These are phyloP conservation scores for Drosophila suboccidentalis DNA, from an alignment of 2,888 invertebrate species.

Conservation along the genomic window DNA sequence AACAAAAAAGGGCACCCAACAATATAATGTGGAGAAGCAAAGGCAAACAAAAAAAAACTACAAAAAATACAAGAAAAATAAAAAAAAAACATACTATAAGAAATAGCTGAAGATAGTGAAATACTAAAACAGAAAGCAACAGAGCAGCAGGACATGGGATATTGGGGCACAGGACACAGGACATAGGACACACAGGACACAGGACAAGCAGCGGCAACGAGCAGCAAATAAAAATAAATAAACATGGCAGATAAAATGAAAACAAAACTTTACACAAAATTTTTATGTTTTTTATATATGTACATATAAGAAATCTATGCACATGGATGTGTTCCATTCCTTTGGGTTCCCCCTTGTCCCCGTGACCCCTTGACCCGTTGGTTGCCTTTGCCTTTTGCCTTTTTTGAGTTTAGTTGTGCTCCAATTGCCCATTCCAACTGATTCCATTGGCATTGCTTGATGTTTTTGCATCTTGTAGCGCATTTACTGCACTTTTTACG, in stretches of 20 bases:
- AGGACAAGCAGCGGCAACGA: constrained; percentile 51
- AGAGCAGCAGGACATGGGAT: constrained; percentile 4
- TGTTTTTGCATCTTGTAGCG: constrained; percentile 50
- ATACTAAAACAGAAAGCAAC: constrained; percentile 42
- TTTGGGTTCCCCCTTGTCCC: neutral
- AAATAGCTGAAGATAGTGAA: constrained; percentile 64
- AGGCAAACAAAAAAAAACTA: constrained; percentile 21
- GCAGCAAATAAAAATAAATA: constrained; percentile 79
- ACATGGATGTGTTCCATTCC: constrained; percentile 8
- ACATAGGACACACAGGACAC: constrained; percentile 2
- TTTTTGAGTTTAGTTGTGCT: constrained; percentile 39
- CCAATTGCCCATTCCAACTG: constrained; percentile 47
- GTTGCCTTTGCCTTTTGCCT: constrained; percentile 16
- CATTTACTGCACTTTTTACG: constrained; percentile 75
- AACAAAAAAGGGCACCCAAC: constrained; percentile 56
- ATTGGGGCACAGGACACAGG: neutral
- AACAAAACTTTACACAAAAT: constrained; percentile 76
- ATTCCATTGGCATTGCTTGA: constrained; percentile 47
- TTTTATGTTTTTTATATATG: constrained; percentile 56
- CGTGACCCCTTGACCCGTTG: neutral
- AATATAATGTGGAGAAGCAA: constrained; percentile 41
- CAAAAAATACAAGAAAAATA: constrained; percentile 12
- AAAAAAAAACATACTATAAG: constrained; percentile 49
- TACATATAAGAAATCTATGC: constrained; percentile 17
- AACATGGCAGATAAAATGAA: constrained; percentile 80